Conservation (phyloP, 2,113 vertebrate species). For the Indicator indicator region DNA sequence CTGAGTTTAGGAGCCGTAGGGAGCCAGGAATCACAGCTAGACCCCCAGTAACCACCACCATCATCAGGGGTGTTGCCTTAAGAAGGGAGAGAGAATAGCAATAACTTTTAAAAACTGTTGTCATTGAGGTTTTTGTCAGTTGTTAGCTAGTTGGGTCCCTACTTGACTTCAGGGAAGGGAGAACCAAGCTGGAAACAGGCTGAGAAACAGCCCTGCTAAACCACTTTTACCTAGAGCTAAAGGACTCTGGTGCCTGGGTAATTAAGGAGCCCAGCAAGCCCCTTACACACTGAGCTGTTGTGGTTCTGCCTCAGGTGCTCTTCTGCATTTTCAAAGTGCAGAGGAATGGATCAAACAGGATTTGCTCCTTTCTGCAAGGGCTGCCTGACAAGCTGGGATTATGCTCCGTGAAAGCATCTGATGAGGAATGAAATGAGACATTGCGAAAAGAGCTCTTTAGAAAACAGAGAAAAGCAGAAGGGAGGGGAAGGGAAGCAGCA, state of each 20-base stretch:
- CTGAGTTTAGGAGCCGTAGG: not conserved
- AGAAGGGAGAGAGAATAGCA: not conserved
- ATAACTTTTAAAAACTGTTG: not conserved
- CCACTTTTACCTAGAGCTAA: not conserved
- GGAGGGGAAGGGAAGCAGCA: not conserved
- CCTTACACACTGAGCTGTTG: not conserved
- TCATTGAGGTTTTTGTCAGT: not conserved
- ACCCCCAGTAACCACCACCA: not conserved
- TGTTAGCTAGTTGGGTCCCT: not conserved
- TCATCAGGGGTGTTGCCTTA: not conserved
- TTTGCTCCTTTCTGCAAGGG: constrained; percentile 16
- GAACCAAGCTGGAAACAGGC: not conserved
- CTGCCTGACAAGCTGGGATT: not conserved
- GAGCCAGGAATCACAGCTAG: constrained; percentile 34
- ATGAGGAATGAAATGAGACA: constrained; percentile 12
- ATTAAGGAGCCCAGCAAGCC: not conserved
- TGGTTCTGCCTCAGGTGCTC: not conserved
- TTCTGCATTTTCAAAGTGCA: not conserved
- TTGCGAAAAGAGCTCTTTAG: not conserved
- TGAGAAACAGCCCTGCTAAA: not conserved
- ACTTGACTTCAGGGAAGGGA: not conserved
- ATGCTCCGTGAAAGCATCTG: not conserved
- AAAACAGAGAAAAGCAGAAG: not conserved
- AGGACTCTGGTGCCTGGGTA: not conserved
- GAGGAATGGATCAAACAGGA: not conserved